phyloP scores from a whole-genome alignment of 2,113 vertebrate species.

The Chamaetylas fuelleborni region DNA sequence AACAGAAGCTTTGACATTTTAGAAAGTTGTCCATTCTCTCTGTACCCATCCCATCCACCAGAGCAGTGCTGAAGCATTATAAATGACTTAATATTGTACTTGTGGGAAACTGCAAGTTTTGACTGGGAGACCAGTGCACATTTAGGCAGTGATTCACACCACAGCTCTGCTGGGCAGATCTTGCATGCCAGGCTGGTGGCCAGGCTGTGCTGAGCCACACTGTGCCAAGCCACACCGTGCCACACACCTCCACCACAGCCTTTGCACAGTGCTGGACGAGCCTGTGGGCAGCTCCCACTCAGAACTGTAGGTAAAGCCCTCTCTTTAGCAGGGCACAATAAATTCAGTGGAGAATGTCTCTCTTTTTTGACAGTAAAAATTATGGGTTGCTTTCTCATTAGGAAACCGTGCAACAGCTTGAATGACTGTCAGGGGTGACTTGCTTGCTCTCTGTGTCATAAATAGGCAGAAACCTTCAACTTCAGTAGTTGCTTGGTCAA shows the following conservation, averaged over 20 bases:
- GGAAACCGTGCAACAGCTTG: not conserved
- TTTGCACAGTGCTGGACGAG: accelerated
- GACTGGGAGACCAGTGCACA: not conserved
- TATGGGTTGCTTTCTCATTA: not conserved
- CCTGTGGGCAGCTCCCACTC: not conserved
- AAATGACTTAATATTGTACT: not conserved
- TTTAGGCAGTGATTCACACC: not conserved
- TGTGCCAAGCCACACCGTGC: not conserved
- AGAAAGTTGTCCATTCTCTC: not conserved
- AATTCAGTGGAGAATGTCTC: not conserved
- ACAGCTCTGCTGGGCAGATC: not conserved
- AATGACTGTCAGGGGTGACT: not conserved
- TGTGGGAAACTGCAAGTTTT: not conserved
- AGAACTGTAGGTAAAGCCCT: not conserved
- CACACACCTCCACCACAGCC: accelerated
- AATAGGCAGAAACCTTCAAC: too few relatives aligned
- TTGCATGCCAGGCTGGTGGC: not conserved
- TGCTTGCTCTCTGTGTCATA: accelerated
- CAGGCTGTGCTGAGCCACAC: not conserved
- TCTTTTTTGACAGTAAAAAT: not conserved
- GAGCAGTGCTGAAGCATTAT: not conserved
- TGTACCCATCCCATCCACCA: not conserved
- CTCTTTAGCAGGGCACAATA: not conserved
- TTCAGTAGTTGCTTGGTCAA: too few relatives aligned
- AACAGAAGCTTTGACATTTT: not conserved